Evolutionary conservation across 2,797 vertebrate species (phyloP), one percentile per base, ranked within the genome.

Genomic region (Fistularia tabacaria): DNA sequence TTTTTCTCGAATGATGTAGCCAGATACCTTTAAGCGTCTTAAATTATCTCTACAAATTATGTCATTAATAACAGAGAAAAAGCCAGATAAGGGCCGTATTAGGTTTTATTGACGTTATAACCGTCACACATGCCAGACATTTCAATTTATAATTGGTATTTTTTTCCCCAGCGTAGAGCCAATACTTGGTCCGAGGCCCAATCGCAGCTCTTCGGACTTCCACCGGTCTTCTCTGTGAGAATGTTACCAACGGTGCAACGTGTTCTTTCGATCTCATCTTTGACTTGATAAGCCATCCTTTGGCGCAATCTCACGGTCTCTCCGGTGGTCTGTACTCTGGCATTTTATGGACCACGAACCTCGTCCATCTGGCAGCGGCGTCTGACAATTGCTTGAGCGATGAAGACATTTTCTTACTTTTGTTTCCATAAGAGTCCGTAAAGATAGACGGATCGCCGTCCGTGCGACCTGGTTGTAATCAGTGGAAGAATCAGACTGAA

Each of bases 301-400:
- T 84, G 62, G 60, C 66, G 62, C 40, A 7, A 36, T 66, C 67
- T 61, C 36, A 44, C 47, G 59, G 49, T 73, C 60, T 72, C 57
- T 74, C 73, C 66, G 46, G 10, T 60, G 45, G 60, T 66, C 9
- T 9, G 36, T 64, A 66, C 76, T 77, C 81, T 83, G 87, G 58
- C 50, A 72, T 50, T 44, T 69, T 61, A 45, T 50, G 48, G 55
- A 62, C 57, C 54, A n/a, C 61, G 69, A 54, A 74, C 63, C 36
- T 44, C 53, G 53, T 87, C 81, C 83, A 78, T 85, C 77, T 88
- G 84, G 78, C 76, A 71, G 36, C 9, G 41, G 37, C 25, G 58
- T 15, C 41, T 45, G 53, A 71, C 51, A 72, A 38, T 59, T 82
- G 74, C 81, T 86, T 83, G 69, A 71, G 49, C 54, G 70, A 62